Base-by-base conservation (phyloP, 1,140 invertebrate genomes). In the Formica selysi region DNA sequence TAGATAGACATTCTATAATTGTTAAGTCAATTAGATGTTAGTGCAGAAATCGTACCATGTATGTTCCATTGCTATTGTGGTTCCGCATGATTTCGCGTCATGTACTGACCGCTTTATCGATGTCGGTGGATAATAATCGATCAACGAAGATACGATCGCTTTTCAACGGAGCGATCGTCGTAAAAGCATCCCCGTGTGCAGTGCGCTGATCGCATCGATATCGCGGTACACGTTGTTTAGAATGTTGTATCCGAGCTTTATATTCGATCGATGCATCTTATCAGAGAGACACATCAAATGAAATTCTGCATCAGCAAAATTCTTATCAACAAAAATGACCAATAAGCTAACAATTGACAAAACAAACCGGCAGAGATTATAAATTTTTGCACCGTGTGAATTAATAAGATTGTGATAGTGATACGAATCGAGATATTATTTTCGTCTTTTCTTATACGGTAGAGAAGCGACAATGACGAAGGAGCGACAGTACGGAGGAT, bases 91-190 rank as follows among this genome's bases (percentile, higher is more conserved):
- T 51, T 79, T 79, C 76, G 76, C 41, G 41, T 61, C 48, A 38
- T 65, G 74, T 88, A 67, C 38, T 19, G 29, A 51, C 54, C 68
- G 38, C 59, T 89, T 92, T 91, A 92, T 92, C 92, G 92, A 92
- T 91, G 84, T 88, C 90, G 88, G 74, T 86, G 87, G 91, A 90
- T 87, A 89, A 91, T 92, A 92, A 92, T 92, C 89, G 89, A 87
- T 67, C 84, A 76, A 61, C 81, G 86, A 76, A 78, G 87, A 89
- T 92, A 91, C 71, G 68, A 92, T 92, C 92, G 89, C 87, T 54
- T 57, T 73, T 54, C 44, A 74, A 73, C 26, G 29, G 41, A 65
- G 7, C 74, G 81, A 80, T 85, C 54, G 54, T 84, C 29, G 22
- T 71, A 65, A 83, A 70, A 64, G 70, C 74, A 62, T 57, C 73